Evolutionary conservation across 2,797 vertebrate species (phyloP), one percentile per base, ranked within the genome.

Genomic region (Tangara arthus): DNA sequence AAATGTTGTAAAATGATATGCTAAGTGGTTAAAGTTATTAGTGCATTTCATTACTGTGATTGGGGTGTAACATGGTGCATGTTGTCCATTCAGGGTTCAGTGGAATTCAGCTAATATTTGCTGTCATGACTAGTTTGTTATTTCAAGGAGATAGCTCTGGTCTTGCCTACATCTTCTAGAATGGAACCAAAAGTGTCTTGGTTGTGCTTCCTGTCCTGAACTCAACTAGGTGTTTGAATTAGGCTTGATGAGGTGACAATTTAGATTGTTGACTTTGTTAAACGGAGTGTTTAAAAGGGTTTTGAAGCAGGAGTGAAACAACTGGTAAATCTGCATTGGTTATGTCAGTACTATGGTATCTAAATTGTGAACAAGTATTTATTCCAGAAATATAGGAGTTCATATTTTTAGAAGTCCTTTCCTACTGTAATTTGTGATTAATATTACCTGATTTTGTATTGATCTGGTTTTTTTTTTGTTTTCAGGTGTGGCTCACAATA

Each of bases 401-500:
- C 1, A 2, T 86, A 24, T n/a, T 80, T 84, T 92, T 60, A 15
- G 11, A 52, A 59, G 7, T 63, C 10, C 6, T 85, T 95, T 94
- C 9, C 47, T 64, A 18, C 20, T 63, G 15, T 92, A 64, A 61
- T 56, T 88, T 71, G 27, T 49, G 52, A 63, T 90, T 55, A 35
- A 52, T 15, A 9, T 59, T 27, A 37, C 46, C 34, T 72, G 64
- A 49, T 78, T 95, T 80, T 90, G 41, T 50, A 47, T 42, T 94
- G 34, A 49, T 94, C 49, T 81, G 9, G 1, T 69, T 61, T 41
- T 95, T 50, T 30, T 17, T 50, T 32, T 96, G 39, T 94, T 97
- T 96, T 87, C 95, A 99, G 99, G 99, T 97, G 99, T 99, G 88
- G 98, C 99, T 75, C 99, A 99, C 97, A 99, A 99, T 97, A 99